Base-by-base conservation (phyloP, 2,113 vertebrate species). In the Cynocephalus volans region DNA sequence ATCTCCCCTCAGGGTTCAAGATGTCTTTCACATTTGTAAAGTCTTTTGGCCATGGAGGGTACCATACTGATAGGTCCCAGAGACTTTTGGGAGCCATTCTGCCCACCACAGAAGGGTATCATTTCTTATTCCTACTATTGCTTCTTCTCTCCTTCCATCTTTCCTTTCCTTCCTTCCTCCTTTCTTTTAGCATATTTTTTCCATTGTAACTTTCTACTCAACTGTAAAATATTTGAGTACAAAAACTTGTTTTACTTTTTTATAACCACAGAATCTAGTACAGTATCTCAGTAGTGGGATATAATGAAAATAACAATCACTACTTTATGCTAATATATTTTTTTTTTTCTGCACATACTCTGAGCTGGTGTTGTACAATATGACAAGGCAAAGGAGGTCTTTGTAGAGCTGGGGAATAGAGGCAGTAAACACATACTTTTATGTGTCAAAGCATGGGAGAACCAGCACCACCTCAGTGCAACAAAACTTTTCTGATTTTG, bases 381-480 rank as follows among this genome's bases (percentile, higher is more conserved):
- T 80, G 41, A 0, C 81, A 73, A 80, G 56, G 24, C 2, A 73
- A 56, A 13, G 13, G n/a, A 73, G 9, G 10, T 19, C 28, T 75
- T 93, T 24, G 8, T 50, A 21, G 13, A 58, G 1, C 4, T 73
- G 5, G 21, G 28, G 19, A 85, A 48, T 1, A 52, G 31, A 50
- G 6, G 73, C 2, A 60, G 10, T 72, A 33, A 41, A 79, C 6
- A 45, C 15, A 41, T 23, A 62, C 1, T 72, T 79, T 26, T 4
- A 73, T 64, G 36, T 45, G 14, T 45, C 65, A 81, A 4, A 36
- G 15, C 48, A 8, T 45, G 33, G 13, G 41, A 82, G 9, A 52
- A 18, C 10, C 0, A 8, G 41, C 33, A 76, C 1, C 3, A 24
- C 5, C 3, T 15, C 28, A 28, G 7, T 17, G 24, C 10, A 87